Percentiles rank a stretch among this genome's conserved stretches.
These are phyloP conservation scores for Galerucella calmariensis DNA, from an alignment of 2,888 invertebrate species.

Conservation along the genomic window DNA sequence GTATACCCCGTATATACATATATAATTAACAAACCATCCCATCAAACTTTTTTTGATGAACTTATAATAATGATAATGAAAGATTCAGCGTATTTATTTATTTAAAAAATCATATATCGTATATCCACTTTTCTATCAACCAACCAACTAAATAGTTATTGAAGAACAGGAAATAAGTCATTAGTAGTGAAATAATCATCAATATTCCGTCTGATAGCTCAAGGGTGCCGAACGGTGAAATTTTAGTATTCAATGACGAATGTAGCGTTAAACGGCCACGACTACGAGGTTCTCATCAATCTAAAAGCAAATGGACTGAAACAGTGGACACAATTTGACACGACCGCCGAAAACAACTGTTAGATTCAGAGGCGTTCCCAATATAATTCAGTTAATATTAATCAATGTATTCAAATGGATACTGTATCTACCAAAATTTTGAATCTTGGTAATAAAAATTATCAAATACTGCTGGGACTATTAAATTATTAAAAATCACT, in stretches of 20 bases:
- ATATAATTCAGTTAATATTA: neutral
- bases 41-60: too few relatives aligned
- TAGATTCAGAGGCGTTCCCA: constrained; percentile 3
- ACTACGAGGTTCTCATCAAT: constrained; percentile 29
- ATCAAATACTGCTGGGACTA: neutral
- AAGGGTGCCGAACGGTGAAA: constrained; percentile 17
- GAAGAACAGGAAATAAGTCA: neutral
- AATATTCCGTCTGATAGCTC: constrained; percentile 1
- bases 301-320: constrained; percentile 33
- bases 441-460: too few relatives aligned
- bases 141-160: neutral
- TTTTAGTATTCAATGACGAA: constrained; percentile 33
- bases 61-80: too few relatives aligned
- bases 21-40: too few relatives aligned
- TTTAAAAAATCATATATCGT: too few relatives aligned
- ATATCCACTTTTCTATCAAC: too few relatives aligned
- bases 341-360: constrained; percentile 26
- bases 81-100: too few relatives aligned
- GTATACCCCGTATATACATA: too few relatives aligned
- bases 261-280: constrained; percentile 37
- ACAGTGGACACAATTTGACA: constrained; percentile 26
- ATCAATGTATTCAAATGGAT: neutral
- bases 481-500: too few relatives aligned
- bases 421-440: too few relatives aligned
- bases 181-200: constrained; percentile 10